phyloP scores from a whole-genome alignment of 2,888 invertebrate genomes.

The Tenthredo distinguenda region DNA sequence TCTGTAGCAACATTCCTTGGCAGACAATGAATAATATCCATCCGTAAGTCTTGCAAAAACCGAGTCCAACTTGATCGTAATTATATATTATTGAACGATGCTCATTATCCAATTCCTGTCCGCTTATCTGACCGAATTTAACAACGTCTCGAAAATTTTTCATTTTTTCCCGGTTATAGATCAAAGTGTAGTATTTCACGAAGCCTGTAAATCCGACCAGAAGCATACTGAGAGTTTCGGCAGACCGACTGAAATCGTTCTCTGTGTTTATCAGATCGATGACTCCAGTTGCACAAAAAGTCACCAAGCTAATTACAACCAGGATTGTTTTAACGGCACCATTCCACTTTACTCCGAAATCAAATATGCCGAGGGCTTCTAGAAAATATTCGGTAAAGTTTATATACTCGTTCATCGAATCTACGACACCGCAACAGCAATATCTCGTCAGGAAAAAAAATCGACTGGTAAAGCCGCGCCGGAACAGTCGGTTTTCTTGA shows the following conservation, averaged over 20 bases:
- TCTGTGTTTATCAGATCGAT: not conserved
- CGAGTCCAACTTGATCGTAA: not conserved
- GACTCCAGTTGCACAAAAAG: not conserved
- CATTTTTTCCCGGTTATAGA: not conserved
- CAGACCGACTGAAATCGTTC: not conserved
- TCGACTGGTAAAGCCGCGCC: not conserved
- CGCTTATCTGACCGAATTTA: not conserved
- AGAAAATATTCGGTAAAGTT: not conserved
- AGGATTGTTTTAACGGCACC: not conserved
- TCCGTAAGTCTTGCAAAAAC: not conserved
- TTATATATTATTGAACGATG: not conserved
- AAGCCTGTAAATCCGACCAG: not conserved
- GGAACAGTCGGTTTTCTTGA: not conserved
- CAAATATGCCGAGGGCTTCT: not conserved
- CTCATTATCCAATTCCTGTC: not conserved
- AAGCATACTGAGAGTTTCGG: not conserved
- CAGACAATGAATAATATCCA: not conserved
- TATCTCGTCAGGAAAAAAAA: not conserved
- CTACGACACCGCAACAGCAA: not conserved
- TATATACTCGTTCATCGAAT: conserved; percentile 6
- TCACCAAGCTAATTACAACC: too few species aligned
- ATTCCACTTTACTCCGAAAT: not conserved
- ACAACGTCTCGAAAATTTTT: not conserved
- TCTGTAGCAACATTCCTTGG: not conserved
- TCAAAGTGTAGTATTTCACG: not conserved